These are phyloP conservation scores for Holocentrus rufus DNA, from an alignment of 2,797 vertebrate species.

Conservation along the genomic window DNA sequence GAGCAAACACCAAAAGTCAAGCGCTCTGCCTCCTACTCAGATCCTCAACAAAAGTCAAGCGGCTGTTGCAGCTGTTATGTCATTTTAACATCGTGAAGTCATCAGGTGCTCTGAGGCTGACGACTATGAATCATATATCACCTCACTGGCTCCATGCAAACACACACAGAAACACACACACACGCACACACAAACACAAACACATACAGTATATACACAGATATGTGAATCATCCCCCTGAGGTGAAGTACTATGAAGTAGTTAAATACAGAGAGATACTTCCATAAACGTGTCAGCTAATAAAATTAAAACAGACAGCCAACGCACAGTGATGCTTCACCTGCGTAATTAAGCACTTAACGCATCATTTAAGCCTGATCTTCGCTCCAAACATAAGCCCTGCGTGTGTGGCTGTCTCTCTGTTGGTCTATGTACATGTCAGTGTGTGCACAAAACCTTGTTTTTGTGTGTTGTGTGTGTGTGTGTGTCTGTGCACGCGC, in stretches of 20 bases:
- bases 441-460: background rate
- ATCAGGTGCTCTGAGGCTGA: slow-evolving; percentile 45
- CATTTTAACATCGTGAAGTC: slow-evolving; percentile 52
- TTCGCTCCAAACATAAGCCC: slow-evolving; percentile 44
- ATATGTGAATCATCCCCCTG: slow-evolving; percentile 49
- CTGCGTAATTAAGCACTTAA: slow-evolving; percentile 71
- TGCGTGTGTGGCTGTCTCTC: slow-evolving; percentile 19
- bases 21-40: slow-evolving; percentile 48
- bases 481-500: background rate
- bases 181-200: too few relatives aligned
- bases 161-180: slow-evolving; percentile 24
- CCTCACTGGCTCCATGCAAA: slow-evolving; percentile 37
- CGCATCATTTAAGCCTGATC: slow-evolving; percentile 66
- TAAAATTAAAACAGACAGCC: slow-evolving; percentile 72
- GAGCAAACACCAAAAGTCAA: slow-evolving; percentile 41
- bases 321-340: slow-evolving; percentile 65
- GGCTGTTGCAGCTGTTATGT: slow-evolving; percentile 48
- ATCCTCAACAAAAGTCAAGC: slow-evolving; percentile 32
- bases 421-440: slow-evolving; percentile 34
- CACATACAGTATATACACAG: background rate
- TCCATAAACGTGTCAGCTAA: slow-evolving; percentile 62
- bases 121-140: slow-evolving; percentile 51
- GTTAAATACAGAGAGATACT: slow-evolving; percentile 46
- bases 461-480: background rate
- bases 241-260: slow-evolving; percentile 46